Base-by-base conservation (phyloP, 2,888 invertebrate species). In the Tetragonisca angustula region DNA sequence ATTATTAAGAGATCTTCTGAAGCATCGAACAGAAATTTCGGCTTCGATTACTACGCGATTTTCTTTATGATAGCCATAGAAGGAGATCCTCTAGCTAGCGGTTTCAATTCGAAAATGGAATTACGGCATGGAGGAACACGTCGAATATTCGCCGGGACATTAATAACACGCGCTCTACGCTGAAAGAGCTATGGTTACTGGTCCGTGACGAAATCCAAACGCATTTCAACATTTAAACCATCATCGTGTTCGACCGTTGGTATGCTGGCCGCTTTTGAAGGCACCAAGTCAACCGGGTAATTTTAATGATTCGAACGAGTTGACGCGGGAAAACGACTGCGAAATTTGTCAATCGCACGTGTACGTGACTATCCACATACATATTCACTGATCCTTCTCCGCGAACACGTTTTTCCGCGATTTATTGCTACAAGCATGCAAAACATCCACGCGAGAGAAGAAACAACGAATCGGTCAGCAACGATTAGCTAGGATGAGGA, bases 231-330 rank as follows among this genome's bases (percentile, higher is more conserved):
- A 75, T 87, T 87, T 79, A 85, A 82, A 82, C 68, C 77, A 75
- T 73, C 86, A 82, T 80, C 77, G 83, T 82, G 74, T 43, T 68
- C 71, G 65, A 69, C 61, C 61, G 56, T 54, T 43, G 81, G 79
- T 82, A 74, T 75, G 73, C 62, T 27, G 70, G 61, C n/a, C 49
- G 81, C 78, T 83, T 88, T 88, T 84, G 80, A 87, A 84, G 73
- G 82, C 73, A 64, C 54, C 77, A 84, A 88, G 83, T 87, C 86
- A 79, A 81, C 70, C 79, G 88, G 79, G 81, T 88, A 85, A 88
- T 88, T 88, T 87, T 85, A 88, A 88, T 83, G 83, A 85, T 85
- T 88, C 81, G 70, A 77, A 73, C 68, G 75, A 82, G 75, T 78
- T 79, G 85, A 77, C 75, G 80, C 62, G 80, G 77, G 78, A 72